These are phyloP conservation scores for Muntiacus reevesi DNA, from an alignment of 2,113 vertebrate species.

Conservation along the genomic window DNA sequence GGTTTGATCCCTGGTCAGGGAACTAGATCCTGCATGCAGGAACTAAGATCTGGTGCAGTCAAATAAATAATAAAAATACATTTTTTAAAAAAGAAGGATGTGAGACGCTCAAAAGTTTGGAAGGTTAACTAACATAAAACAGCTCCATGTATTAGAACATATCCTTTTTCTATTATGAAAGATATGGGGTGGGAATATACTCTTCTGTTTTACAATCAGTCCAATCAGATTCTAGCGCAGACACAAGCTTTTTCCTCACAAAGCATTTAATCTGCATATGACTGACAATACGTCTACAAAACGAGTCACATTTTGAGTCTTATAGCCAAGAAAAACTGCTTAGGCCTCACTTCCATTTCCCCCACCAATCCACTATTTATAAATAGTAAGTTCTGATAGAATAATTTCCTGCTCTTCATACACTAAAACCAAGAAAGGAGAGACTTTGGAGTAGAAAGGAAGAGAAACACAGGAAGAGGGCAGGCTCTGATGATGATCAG, in stretches of 20 bases:
- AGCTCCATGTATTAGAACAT: neutral
- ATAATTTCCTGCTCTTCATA: neutral
- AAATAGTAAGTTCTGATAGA: neutral
- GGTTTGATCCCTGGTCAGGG: neutral
- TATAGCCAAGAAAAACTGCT: slow-evolving; percentile 18
- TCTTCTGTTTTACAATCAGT: neutral
- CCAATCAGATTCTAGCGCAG: neutral
- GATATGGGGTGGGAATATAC: neutral
- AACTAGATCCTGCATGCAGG: neutral
- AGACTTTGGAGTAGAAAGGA: neutral
- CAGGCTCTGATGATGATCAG: neutral
- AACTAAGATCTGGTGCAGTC: neutral
- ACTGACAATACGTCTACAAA: neutral
- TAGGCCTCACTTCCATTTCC: neutral
- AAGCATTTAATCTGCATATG: neutral
- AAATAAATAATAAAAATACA: neutral
- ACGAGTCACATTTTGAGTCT: neutral
- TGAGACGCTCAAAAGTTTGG: neutral
- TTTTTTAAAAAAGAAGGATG: neutral
- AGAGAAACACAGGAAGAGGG: neutral
- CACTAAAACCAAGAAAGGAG: neutral
- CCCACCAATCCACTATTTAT: neutral
- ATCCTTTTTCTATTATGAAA: slow-evolving; percentile 13
- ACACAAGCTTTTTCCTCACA: neutral
- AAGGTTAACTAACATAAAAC: neutral